Evolutionary conservation across 2,797 vertebrate genomes (phyloP), one percentile per base, ranked within the genome.

Genomic region (Tragelaphus eurycerus): DNA sequence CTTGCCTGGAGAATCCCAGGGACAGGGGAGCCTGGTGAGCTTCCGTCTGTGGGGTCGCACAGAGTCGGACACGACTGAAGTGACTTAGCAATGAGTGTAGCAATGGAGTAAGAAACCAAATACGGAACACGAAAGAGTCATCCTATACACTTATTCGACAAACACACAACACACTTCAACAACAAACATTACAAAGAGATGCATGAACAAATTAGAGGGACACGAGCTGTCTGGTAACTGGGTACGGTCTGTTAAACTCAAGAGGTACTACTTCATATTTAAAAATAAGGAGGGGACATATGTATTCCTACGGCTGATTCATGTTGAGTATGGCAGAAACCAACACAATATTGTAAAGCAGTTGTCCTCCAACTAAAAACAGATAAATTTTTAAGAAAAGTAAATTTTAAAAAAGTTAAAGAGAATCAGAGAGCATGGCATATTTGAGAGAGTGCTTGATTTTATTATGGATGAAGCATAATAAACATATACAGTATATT

Each of bases 201-300:
- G 9, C 3, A 1, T 9, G 55, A n/a, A 0, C 1, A 43, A 76
- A 12, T 4, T 55, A 64, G 85, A 76, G 34, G 23, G 9, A 38
- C 38, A 11, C 0, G 4, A n/a, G 21, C 3, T 3, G 12, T 2
- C 16, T 54, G 2, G 27, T 17, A 52, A 55, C 31, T 7, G 15
- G 29, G 31, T 12, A 9, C 50, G 46, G 31, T n/a, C 19, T 48
- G 27, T 19, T 38, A 50, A 7, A 50, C 10, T 48, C 4, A 55
- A 23, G 4, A 57, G 54, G 38, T 4, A 3, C 43, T 31, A n/a
- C 29, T 43, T 38, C 4, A 5, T 25, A n/a, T 54, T 46, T 43
- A 43, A 71, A 71, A 71, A 71, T 38, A 23, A 71, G 64, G 64
- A 38, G 34, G n/a, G 64, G 17, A 38, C 34, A 71, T 23, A 38